Evolutionary conservation across 1,140 invertebrate species (phyloP).

Genomic region (Tribolium madens): DNA sequence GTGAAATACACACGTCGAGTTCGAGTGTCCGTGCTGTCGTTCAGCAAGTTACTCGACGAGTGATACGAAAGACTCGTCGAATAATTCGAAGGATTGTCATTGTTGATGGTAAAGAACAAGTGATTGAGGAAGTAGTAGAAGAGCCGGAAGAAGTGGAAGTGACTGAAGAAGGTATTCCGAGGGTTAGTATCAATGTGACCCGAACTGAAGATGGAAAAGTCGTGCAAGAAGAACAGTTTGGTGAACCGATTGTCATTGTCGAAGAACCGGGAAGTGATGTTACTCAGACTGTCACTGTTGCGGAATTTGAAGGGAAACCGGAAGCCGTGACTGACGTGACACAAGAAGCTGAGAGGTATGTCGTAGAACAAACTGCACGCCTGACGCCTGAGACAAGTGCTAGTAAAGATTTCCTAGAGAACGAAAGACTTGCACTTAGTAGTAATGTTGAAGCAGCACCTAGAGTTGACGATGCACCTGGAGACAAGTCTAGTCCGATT

Average conservation of each 20-base stretch:
- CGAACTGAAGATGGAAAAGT: slow-evolving; percentile 70
- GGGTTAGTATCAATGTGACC: slow-evolving; percentile 80
- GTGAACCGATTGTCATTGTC: slow-evolving; percentile 49
- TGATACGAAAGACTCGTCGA: slow-evolving; percentile 79
- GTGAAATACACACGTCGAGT: slow-evolving; percentile 66
- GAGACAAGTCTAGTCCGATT: slow-evolving; percentile 26
- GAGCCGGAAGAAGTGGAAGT: slow-evolving; percentile 86
- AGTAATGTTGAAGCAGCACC: slow-evolving; percentile 58
- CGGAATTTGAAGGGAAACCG: slow-evolving; percentile 49
- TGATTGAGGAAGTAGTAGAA: slow-evolving; percentile 84
- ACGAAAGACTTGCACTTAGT: slow-evolving; percentile 56
- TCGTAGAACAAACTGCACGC: slow-evolving; percentile 58
- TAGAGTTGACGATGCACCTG: slow-evolving; percentile 54
- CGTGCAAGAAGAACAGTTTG: slow-evolving; percentile 67
- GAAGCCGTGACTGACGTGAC: slow-evolving; percentile 46
- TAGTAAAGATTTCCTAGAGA: slow-evolving; percentile 54
- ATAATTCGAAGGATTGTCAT: slow-evolving; percentile 81
- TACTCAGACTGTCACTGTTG: slow-evolving; percentile 52
- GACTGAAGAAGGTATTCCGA: slow-evolving; percentile 79
- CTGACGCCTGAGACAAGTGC: slow-evolving; percentile 49
- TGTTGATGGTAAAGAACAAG: slow-evolving; percentile 85
- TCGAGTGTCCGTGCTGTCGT: slow-evolving; percentile 81
- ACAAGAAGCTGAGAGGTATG: slow-evolving; percentile 60
- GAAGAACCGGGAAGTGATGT: slow-evolving; percentile 48
- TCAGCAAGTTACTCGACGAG: slow-evolving; percentile 81